Evolutionary conservation across 2,113 vertebrate species (phyloP), one percentile per base, ranked within the genome.

Genomic region (Tetrao urogallus): DNA sequence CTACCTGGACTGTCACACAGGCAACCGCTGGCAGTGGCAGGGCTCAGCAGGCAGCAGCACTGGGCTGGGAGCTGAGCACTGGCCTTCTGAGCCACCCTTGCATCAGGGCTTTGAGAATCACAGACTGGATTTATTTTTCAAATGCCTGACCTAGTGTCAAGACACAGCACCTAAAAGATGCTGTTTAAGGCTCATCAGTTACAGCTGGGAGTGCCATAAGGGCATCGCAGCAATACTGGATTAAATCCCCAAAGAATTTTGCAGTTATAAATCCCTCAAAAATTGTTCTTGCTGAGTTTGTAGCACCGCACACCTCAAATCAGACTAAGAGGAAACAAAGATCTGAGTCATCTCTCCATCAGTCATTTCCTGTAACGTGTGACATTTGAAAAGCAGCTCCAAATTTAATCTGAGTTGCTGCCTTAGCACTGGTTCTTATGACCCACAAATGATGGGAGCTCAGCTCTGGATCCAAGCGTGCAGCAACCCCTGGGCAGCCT

Each of bases 61-160:
- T 24, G 48, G 48, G 48, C 48, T 50, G 22, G 47, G 47, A 48
- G 47, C 47, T 22, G 47, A 48, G 47, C 47, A 12, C 47, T 22
- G 47, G 47, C 48, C 24, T 25, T 50, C 48, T 13, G 24, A 50
- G 48, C 48, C 24, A 25, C 48, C 48, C 48, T 25, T 25, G 24
- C 48, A 50, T 70, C 84, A 27, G 67, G 18, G 56, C 40, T 6
- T 34, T 7, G 5, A 36, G 11, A 15, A 45, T 80, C 65, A 74
- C 54, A 73, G 73, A 63, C 9, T 19, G 36, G 64, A 47, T 94
- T 80, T 77, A 43, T 73, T 90, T 88, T 80, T 82, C 67, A 43
- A 66, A 81, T 58, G 56, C 45, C 69, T 77, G 36, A 92, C 42
- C 36, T 24, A 5, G 27, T 54, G 72, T 73, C 86, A 88, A 73